These are phyloP conservation scores for Colaptes auratus DNA, from an alignment of 2,113 vertebrate genomes.

Conservation along the genomic window DNA sequence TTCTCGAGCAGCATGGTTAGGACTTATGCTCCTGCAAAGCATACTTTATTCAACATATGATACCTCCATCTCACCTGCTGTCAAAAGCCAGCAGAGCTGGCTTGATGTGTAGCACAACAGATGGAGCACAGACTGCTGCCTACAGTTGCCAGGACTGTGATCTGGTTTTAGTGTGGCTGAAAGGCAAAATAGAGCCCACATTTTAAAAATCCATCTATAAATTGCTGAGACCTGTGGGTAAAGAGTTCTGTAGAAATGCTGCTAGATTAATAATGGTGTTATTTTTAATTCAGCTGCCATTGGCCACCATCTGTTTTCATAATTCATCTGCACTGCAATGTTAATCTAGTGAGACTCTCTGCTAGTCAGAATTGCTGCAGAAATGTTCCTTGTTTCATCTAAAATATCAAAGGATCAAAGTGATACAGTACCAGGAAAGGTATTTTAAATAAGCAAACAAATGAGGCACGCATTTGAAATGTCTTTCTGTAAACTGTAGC, in stretches of 20 bases:
- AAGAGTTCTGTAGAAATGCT: not conserved
- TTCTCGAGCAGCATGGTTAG: not conserved
- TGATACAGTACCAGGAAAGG: not conserved
- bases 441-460: not conserved
- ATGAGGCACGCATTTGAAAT: not conserved
- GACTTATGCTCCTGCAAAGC: not conserved
- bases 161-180: not conserved
- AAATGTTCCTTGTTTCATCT: not conserved
- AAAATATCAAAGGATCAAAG: conserved; percentile 2
- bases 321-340: not conserved
- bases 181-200: not conserved
- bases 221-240: not conserved
- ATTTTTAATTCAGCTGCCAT: conserved; percentile 42
- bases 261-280: not conserved
- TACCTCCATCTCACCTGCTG: not conserved
- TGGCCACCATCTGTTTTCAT: conserved; percentile 26
- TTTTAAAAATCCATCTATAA: not conserved
- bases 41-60: not conserved
- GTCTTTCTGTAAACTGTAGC: not conserved
- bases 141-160: not conserved
- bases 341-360: not conserved
- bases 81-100: conserved; percentile 2
- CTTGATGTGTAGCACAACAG: conserved; percentile 7
- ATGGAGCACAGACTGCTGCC: conserved; percentile 40
- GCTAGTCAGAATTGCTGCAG: not conserved